These are phyloP conservation scores for Chaenocephalus aceratus DNA, from an alignment of 2,113 vertebrate genomes.

Conservation along the genomic window DNA sequence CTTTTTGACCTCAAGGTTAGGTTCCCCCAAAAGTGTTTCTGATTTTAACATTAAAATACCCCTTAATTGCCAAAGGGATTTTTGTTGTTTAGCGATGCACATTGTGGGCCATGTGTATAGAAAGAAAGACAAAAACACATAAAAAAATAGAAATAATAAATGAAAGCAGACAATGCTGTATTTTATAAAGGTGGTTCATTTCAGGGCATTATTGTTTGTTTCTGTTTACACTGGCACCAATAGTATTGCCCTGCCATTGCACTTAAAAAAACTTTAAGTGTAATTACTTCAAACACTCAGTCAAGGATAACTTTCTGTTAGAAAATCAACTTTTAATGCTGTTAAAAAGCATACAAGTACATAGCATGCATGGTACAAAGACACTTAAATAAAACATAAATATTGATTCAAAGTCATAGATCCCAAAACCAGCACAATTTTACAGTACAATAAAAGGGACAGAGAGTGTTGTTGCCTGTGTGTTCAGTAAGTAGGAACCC, in stretches of 20 bases:
- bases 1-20: neutral
- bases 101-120: too few relatives aligned
- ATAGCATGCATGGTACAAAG: constrained; percentile 72
- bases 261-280: too few relatives aligned
- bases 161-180: constrained; percentile 10
- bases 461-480: neutral
- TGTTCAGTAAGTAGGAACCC: neutral
- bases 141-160: neutral
- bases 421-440: constrained; percentile 30
- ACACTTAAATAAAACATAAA: constrained; percentile 82
- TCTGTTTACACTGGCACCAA: constrained; percentile 33
- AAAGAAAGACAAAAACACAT: neutral
- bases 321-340: constrained; percentile 66
- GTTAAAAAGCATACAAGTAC: constrained; percentile 68
- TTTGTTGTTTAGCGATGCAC: too few relatives aligned
- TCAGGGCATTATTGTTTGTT: neutral
- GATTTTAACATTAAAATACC: neutral
- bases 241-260: neutral
- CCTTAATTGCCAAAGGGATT: too few relatives aligned
- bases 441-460: constrained; percentile 35
- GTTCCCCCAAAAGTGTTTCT: neutral
- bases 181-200: constrained; percentile 25
- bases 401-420: constrained; percentile 62
- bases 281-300: neutral
- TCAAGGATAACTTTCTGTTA: constrained; percentile 33